A percentile compares a stretch with the other conserved stretches of the same genome.
These are phyloP conservation scores for Vollenhovia emeryi DNA, from an alignment of 1,140 invertebrate genomes.

Conservation along the genomic window DNA sequence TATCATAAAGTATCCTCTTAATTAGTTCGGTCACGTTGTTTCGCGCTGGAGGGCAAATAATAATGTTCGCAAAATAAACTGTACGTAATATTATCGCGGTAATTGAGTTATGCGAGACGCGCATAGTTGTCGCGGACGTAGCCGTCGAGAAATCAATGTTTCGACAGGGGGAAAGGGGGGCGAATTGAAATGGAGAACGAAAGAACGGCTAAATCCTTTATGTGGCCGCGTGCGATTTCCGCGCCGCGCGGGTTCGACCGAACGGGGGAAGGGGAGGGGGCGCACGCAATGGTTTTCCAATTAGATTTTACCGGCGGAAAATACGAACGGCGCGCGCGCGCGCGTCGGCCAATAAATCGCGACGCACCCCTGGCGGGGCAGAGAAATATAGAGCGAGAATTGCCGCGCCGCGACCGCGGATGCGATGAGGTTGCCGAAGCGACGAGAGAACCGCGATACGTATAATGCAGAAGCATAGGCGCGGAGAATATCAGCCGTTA, in stretches of 20 bases:
- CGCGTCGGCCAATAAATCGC: constrained; percentile 75
- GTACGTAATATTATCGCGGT: background rate
- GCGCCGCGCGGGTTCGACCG: background rate
- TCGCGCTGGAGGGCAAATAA: background rate
- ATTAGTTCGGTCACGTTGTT: background rate
- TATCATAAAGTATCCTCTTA: background rate
- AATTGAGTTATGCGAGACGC: background rate
- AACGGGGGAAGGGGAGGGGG: too few species aligned
- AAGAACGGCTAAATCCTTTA: constrained; percentile 49
- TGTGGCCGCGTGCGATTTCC: background rate
- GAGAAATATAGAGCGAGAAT: constrained; percentile 38
- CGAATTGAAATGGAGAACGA: background rate
- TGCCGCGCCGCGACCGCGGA: background rate
- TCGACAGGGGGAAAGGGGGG: too few species aligned
- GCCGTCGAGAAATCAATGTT: constrained; percentile 37
- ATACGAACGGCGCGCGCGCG: constrained; percentile 66
- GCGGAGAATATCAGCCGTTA: constrained; percentile 9
- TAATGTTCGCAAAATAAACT: background rate
- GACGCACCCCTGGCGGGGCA: constrained; percentile 14
- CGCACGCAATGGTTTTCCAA: constrained; percentile 79
- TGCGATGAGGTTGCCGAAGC: constrained; percentile 18
- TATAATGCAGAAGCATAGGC: background rate
- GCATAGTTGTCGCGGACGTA: background rate
- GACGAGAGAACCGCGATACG: background rate
- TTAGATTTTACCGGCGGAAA: constrained; percentile 77